Evolutionary conservation across 1,140 invertebrate species (phyloP).

Genomic region (Coboldia fuscipes): DNA sequence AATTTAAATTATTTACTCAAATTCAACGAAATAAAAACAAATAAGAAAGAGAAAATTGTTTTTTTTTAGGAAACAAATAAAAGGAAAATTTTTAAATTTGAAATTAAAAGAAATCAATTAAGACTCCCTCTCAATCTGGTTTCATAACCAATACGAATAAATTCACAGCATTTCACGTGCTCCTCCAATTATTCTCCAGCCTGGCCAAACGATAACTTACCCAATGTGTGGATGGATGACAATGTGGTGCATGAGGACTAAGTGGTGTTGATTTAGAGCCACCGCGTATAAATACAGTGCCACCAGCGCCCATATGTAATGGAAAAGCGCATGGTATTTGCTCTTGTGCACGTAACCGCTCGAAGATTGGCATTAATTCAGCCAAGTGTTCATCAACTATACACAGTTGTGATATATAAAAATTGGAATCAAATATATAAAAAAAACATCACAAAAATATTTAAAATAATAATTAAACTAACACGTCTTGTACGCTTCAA

Average conservation of each 20-base stretch:
- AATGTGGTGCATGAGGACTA: constrained; percentile 21
- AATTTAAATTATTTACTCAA: background rate
- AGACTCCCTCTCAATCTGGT: too few relatives aligned
- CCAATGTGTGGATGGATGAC: constrained; percentile 42
- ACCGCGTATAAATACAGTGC: constrained; percentile 22
- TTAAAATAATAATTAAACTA: too few relatives aligned
- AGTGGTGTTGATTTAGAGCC: constrained; percentile 20
- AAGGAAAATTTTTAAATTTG: too few relatives aligned
- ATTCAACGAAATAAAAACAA: background rate
- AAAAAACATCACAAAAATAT: too few relatives aligned
- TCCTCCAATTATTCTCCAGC: too few relatives aligned
- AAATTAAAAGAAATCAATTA: too few relatives aligned
- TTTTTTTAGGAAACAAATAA: too few relatives aligned
- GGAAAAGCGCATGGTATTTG: constrained; percentile 71
- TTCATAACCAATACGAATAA: too few relatives aligned
- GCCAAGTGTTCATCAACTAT: constrained; percentile 80
- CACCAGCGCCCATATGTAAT: constrained; percentile 46
- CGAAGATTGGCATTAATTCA: constrained; percentile 83
- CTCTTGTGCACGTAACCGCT: constrained; percentile 69
- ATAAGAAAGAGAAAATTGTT: background rate
- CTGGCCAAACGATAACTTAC: constrained; percentile 24
- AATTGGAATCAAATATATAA: too few relatives aligned
- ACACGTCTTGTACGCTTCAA: too few relatives aligned
- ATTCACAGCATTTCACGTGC: too few relatives aligned
- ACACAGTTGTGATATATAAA: too few relatives aligned